Evolutionary conservation across 1,140 invertebrate genomes (phyloP).

Genomic region (Tetragonula clypearis): DNA sequence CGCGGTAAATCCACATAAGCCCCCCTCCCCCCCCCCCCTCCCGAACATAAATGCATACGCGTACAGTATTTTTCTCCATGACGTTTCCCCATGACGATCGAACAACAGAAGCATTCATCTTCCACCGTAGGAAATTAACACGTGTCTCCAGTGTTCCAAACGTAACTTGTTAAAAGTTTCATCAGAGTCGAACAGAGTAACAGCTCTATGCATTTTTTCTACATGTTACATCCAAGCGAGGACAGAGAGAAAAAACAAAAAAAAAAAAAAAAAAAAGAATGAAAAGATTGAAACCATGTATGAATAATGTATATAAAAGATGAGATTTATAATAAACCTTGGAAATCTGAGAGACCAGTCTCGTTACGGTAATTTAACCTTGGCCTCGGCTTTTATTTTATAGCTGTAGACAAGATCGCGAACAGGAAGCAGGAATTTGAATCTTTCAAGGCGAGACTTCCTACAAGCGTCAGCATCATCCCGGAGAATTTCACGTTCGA

Average conservation of each 20-base stretch:
- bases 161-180: neutral
- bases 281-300: constrained; percentile 28
- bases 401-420: no score
- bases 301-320: constrained; percentile 71
- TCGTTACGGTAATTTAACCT: constrained; percentile 17
- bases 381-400: neutral
- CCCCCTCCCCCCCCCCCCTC: no score
- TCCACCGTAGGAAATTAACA: neutral
- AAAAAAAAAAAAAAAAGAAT: neutral
- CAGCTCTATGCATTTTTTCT: constrained; percentile 41
- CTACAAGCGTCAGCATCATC: no score
- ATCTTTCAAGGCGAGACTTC: no score
- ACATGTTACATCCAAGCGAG: constrained; percentile 44
- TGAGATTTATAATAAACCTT: constrained; percentile 73
- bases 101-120: neutral
- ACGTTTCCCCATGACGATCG: neutral
- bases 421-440: no score
- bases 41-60: neutral
- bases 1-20: no score
- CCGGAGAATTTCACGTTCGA: no score
- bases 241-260: neutral
- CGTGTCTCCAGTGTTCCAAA: no score
- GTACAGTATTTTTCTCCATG: neutral
- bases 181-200: constrained; percentile 19
- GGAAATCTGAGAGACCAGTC: constrained; percentile 6